A percentile compares a stretch with the other conserved stretches of the same genome.
Evolutionary conservation across 2,797 vertebrate species (phyloP).

Genomic region (Monodelphis domestica): DNA sequence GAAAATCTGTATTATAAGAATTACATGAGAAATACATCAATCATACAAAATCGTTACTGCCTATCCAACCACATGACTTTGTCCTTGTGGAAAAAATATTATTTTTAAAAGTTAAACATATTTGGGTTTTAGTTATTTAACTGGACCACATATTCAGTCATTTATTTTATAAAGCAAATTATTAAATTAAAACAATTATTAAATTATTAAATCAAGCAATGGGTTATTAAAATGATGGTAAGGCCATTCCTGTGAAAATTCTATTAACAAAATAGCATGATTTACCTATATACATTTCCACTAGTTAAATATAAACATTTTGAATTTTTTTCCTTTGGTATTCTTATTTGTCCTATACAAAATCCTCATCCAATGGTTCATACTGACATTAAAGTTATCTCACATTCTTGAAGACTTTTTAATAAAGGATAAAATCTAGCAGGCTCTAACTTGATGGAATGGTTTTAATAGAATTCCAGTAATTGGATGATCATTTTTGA

Average conservation of each 20-base stretch:
- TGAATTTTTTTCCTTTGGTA: not conserved
- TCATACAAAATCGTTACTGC: not conserved
- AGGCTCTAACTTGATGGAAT: too few species aligned
- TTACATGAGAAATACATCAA: not conserved
- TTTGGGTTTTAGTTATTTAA: not conserved
- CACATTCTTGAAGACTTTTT: too few species aligned
- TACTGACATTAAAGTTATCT: not conserved
- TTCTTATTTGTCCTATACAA: not conserved
- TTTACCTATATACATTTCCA: too few species aligned
- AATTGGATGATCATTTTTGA: too few species aligned
- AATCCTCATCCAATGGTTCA: not conserved
- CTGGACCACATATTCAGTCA: not conserved
- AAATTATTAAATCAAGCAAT: too few species aligned
- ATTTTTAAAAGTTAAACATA: not conserved
- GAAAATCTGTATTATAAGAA: not conserved
- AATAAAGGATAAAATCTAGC: too few species aligned
- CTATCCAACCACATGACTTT: not conserved
- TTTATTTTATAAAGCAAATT: not conserved
- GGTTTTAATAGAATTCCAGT: too few species aligned
- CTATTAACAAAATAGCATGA: not conserved
- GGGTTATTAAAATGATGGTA: not conserved
- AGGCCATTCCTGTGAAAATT: slow-evolving; percentile 37
- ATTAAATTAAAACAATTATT: too few species aligned
- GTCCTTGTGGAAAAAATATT: not conserved
- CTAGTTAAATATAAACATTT: too few species aligned